A percentile compares a stretch with the other conserved stretches of the same genome.
phyloP scores from a whole-genome alignment of 2,113 vertebrate genomes.

The Motacilla alba region DNA sequence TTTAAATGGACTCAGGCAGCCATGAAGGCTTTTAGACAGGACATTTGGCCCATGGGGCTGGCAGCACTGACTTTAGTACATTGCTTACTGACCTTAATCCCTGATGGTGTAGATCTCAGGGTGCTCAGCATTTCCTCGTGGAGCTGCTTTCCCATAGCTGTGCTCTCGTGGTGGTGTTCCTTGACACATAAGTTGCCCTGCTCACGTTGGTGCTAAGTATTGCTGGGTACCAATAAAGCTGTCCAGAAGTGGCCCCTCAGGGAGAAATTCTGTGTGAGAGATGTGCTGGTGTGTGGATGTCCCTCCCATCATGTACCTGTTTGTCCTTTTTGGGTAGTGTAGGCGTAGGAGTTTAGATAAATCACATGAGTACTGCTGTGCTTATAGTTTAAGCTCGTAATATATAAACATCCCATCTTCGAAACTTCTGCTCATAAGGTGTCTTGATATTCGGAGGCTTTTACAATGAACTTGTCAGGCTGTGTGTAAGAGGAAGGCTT shows the following conservation, averaged over 20 bases:
- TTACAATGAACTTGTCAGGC: background rate
- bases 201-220: rapidly evolving
- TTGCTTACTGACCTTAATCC: background rate
- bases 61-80: background rate
- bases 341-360: background rate
- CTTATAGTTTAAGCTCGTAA: rapidly evolving
- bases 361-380: background rate
- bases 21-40: constrained; percentile 35
- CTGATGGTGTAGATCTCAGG: background rate
- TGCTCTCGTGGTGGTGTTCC: background rate
- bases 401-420: background rate
- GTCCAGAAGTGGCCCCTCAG: background rate
- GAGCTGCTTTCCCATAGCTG: background rate
- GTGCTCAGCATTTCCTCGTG: background rate
- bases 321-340: background rate
- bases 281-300: background rate
- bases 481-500: background rate
- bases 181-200: rapidly evolving
- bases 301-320: background rate
- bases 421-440: background rate
- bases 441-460: background rate
- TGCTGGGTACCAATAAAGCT: background rate
- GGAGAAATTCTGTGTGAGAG: background rate
- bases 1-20: constrained; percentile 32
- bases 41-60: background rate